phyloP scores from a whole-genome alignment of 2,888 invertebrate genomes.

The Tupiocoris notatus region DNA sequence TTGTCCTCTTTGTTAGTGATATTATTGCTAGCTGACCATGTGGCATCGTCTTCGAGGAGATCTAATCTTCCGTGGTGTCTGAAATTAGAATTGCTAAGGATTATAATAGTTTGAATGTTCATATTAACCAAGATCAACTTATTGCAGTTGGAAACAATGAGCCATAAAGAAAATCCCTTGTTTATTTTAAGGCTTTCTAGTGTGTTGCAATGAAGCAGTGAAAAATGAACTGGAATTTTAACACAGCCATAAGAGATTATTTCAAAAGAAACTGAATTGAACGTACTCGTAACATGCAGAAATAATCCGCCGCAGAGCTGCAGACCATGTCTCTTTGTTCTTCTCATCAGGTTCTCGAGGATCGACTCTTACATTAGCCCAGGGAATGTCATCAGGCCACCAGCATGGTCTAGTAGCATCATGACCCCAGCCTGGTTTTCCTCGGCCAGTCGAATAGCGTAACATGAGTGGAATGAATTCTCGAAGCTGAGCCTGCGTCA shows the following conservation, averaged over 20 bases:
- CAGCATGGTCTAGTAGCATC: constrained; percentile 9
- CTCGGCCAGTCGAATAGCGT: constrained; percentile 23
- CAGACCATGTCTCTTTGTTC: constrained; percentile 13
- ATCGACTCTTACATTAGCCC: constrained; percentile 22
- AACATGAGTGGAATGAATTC: constrained; percentile 29
- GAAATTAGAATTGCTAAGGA: too few species aligned
- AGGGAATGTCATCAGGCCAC: constrained; percentile 23
- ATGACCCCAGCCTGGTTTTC: constrained; percentile 21
- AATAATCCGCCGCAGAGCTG: constrained; percentile 20
- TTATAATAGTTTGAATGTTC: too few species aligned
- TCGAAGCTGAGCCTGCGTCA: constrained; percentile 26
- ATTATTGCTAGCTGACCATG: too few species aligned
- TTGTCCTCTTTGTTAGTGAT: too few species aligned
- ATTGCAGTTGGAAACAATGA: too few species aligned
- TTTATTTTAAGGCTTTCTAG: too few species aligned
- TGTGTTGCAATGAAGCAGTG: too few species aligned
- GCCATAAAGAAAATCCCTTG: too few species aligned
- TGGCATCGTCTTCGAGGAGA: neutral
- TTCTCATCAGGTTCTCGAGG: constrained; percentile 2
- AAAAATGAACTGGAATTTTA: neutral
- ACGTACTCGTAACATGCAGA: constrained; percentile 19
- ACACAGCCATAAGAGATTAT: neutral
- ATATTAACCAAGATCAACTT: too few species aligned
- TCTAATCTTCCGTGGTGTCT: constrained; percentile 19
- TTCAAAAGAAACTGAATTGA: neutral